Conservation (phyloP, 2,797 vertebrate species). For the Carapus acus region DNA sequence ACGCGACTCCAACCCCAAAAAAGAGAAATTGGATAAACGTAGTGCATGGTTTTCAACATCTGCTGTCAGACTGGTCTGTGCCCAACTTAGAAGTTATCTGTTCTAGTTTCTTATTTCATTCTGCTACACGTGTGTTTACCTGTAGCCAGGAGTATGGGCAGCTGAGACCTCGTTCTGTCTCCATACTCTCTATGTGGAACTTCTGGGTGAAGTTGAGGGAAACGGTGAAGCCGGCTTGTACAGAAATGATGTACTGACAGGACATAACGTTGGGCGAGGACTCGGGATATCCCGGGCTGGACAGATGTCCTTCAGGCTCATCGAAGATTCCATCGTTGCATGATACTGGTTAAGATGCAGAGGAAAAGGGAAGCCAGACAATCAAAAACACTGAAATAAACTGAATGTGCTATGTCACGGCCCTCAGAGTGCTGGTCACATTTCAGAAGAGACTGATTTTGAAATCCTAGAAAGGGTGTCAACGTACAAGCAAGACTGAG, state of each 20-base stretch:
- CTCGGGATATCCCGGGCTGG: slow-evolving; percentile 68
- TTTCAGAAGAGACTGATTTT: too few relatives aligned
- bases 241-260: slow-evolving; percentile 69
- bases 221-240: slow-evolving; percentile 63
- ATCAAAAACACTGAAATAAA: not conserved
- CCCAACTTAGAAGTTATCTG: too few relatives aligned
- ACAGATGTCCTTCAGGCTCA: slow-evolving; percentile 65
- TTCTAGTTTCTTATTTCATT: not conserved
- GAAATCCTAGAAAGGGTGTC: too few relatives aligned
- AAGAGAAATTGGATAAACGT: too few relatives aligned
- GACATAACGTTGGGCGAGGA: slow-evolving; percentile 46
- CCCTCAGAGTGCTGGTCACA: too few relatives aligned
- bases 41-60: too few relatives aligned
- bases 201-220: slow-evolving; percentile 67
- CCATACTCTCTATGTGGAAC: slow-evolving; percentile 68
- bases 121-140: slow-evolving; percentile 46
- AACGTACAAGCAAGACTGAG: too few relatives aligned
- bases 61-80: too few relatives aligned
- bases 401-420: too few relatives aligned
- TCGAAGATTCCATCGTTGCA: slow-evolving; percentile 64
- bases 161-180: slow-evolving; percentile 34
- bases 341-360: slow-evolving; percentile 51
- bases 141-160: slow-evolving; percentile 71
- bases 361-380: not conserved
- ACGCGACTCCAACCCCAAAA: too few relatives aligned